Evolutionary conservation across 2,888 invertebrate species (phyloP).

Genomic region (Zygogramma bicolorata): DNA sequence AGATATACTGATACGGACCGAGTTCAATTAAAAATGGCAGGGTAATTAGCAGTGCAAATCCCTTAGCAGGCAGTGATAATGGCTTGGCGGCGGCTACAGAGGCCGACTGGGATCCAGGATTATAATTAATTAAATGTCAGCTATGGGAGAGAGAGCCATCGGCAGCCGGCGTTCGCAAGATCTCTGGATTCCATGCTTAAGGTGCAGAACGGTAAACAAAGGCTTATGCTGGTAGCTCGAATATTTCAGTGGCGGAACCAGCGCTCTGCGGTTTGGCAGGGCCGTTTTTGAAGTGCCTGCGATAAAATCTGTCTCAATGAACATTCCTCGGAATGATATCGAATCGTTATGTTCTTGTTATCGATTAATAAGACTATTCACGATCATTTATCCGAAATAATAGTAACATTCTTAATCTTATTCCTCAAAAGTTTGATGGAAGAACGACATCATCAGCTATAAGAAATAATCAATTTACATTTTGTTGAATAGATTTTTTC

Average conservation of each 20-base stretch:
- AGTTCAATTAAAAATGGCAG: slow-evolving; percentile 39
- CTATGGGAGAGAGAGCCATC: slow-evolving; percentile 34
- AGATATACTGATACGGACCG: slow-evolving; percentile 29
- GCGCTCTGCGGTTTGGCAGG: neutral
- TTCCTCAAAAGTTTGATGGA: too few species aligned
- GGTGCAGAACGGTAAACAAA: slow-evolving; percentile 21
- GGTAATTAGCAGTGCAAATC: slow-evolving; percentile 40
- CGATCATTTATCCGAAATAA: too few species aligned
- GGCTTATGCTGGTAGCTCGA: neutral
- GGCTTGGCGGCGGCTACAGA: slow-evolving; percentile 30
- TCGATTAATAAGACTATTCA: too few species aligned
- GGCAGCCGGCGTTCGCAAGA: slow-evolving; percentile 31
- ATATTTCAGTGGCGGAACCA: neutral
- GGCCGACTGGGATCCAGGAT: slow-evolving; percentile 34
- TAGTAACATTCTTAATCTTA: too few species aligned
- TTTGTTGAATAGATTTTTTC: too few species aligned
- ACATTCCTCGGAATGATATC: too few species aligned
- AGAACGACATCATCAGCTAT: too few species aligned
- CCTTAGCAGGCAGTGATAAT: slow-evolving; percentile 39
- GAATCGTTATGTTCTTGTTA: too few species aligned
- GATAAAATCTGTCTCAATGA: neutral
- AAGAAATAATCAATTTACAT: too few species aligned
- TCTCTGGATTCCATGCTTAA: slow-evolving; percentile 21
- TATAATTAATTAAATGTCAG: slow-evolving; percentile 42
- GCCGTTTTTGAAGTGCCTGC: neutral